Evolutionary conservation across 2,113 vertebrate species (phyloP).

Genomic region (Syrmaticus mikado): DNA sequence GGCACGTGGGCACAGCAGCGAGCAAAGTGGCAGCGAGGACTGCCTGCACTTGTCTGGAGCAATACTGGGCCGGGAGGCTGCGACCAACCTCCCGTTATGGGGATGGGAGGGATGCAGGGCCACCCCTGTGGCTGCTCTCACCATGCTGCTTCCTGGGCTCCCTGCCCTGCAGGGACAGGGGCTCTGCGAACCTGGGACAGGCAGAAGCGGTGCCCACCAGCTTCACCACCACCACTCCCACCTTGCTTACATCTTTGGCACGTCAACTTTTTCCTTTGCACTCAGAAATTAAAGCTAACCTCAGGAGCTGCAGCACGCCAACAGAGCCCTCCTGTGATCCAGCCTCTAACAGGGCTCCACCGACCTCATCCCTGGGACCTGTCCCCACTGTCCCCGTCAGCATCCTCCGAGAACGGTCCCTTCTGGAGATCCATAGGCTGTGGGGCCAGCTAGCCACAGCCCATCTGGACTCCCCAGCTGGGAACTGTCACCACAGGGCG

Average conservation of each 20-base stretch:
- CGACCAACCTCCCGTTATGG: background rate
- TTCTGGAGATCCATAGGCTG: background rate
- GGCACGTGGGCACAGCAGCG: fast-evolving
- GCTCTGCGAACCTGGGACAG: background rate
- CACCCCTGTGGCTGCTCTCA: background rate
- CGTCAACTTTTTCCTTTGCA: background rate
- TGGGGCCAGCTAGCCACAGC: fast-evolving
- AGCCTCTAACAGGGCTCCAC: background rate
- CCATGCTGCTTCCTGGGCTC: background rate
- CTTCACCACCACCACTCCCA: background rate
- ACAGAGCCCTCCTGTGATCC: background rate
- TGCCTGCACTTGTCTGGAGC: background rate
- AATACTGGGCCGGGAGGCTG: background rate
- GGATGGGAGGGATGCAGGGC: background rate
- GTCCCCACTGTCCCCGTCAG: background rate
- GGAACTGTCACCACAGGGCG: background rate
- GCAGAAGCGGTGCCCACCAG: background rate
- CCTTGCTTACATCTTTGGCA: constrained; percentile 40
- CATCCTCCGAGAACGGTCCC: background rate
- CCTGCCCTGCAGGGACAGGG: background rate
- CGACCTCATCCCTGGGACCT: background rate
- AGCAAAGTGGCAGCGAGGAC: background rate
- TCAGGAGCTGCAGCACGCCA: background rate
- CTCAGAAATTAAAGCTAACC: background rate
- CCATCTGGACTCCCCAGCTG: background rate